Conservation (phyloP, 1,140 invertebrate genomes). For the Apolygus lucorum region DNA sequence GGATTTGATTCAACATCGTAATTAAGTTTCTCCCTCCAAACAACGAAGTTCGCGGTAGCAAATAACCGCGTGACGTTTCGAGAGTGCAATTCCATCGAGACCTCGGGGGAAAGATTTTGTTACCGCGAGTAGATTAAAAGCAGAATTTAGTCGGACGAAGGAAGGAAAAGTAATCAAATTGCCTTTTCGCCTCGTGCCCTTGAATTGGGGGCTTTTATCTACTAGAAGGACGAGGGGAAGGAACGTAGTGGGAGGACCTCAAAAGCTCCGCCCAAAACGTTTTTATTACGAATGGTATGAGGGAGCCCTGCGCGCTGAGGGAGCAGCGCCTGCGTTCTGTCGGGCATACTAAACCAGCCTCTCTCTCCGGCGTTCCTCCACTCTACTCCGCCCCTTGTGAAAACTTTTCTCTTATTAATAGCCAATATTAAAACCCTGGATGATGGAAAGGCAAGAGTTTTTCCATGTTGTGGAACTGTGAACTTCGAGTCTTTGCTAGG, state of each 20-base stretch:
- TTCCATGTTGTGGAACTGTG: no score
- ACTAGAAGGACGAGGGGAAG: not conserved
- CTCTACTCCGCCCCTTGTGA: constrained; percentile 2
- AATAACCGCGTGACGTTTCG: no score
- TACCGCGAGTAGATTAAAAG: not conserved
- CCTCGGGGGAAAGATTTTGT: no score
- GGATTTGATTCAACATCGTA: no score
- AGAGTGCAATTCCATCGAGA: no score
- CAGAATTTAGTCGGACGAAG: not conserved
- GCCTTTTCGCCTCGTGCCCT: not conserved
- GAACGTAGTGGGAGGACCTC: constrained; percentile 5
- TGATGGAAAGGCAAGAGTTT: no score
- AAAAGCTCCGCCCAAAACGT: not conserved
- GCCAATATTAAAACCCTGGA: not conserved
- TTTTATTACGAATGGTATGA: constrained; percentile 4
- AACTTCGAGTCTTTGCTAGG: no score
- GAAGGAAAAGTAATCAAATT: not conserved
- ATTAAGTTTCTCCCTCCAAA: no score
- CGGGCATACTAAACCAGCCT: constrained; percentile 17
- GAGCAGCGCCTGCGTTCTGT: constrained; percentile 13
- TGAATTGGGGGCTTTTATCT: not conserved
- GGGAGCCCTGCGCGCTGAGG: constrained; percentile 10
- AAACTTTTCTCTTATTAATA: not conserved
- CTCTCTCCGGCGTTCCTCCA: constrained; percentile 10
- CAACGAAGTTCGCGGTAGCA: no score